Base-by-base conservation (phyloP, 2,113 vertebrate species). In the Caranx melampygus region DNA sequence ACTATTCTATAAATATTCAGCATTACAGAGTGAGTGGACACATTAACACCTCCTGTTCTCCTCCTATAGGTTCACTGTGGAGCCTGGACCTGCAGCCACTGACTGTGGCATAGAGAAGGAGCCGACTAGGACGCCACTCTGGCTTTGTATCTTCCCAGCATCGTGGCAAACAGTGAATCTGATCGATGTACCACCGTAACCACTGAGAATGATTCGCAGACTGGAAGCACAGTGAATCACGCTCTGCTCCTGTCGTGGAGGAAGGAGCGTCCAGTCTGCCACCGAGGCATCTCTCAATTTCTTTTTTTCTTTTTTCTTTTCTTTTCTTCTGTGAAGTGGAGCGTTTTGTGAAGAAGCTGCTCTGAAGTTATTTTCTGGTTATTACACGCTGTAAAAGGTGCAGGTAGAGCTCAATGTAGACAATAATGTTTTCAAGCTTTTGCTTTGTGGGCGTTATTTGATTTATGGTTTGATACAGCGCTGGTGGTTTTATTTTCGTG, bases 291-390 rank as follows among this genome's bases (percentile, higher is more conserved):
- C 37, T 45, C 35, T 75, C 65, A 0, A 10, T 55, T 58, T 69
- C 45, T 77, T 83, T 64, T 44, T 82, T 72, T 83, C 45, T 77
- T 83, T 64, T 44, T 82, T 72, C 82, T 55, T 58, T 69, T 40
- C 75, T 83, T 64, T 44, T 82, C 69, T 83, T 83, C 45, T 49
- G 79, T 83, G 75, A 79, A 76, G 61, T 82, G 74, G 72, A 81
- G 77, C 63, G 1, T 71, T 73, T 60, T 79, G 73, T 81, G 72
- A 84, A 64, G 42, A 88, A 65, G 12, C 74, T 52, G 70, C 71
- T 71, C 62, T 69, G 64, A 66, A 20, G 45, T 72, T 79, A 40
- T 78, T 61, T 80, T 74, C 58, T 21, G 77, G 62, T 77, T 42
- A 18, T 83, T 62, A 51, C 18, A 55, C 13, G 54, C 76, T 82